Base-by-base conservation (phyloP, 2,888 invertebrate species). In the Chalcis sispes region DNA sequence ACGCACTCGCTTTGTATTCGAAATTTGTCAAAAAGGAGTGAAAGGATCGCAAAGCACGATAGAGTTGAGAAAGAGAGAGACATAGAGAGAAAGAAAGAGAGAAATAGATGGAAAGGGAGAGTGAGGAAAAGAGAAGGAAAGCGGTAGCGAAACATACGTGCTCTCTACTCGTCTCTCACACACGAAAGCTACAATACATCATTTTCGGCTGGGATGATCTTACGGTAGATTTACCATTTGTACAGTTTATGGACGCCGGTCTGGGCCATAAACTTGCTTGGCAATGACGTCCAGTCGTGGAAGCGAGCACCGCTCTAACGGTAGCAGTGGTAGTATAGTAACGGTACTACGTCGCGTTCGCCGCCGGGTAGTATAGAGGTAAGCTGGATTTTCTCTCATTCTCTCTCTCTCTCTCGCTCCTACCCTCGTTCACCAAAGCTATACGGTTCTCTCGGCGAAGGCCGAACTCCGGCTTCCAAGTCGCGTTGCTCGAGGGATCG, bases 141-240 rank as follows among this genome's bases (percentile, higher is more conserved):
- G 40, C 32, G 48, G 58, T 13, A 61, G 52, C 15, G 56, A 40
- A 69, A 8, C 70, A 71, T 67, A 72, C 73, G 52, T 70, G 58
- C 46, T 64, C 54, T 64, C 54, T 72, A 20, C 71, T 59, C 58
- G 70, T 56, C 48, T 59, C 59, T 56, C 48, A 59, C 59, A 23
- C 46, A n/a, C 62, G 64, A 69, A 73, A 73, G 77, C 73, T 70
- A 85, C 87, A 85, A 89, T 89, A 88, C 86, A 88, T 89, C 89
- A 89, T 88, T 89, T 88, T 89, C 89, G 88, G 88, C 86, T 88
- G 88, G 88, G 85, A 87, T 88, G 87, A 86, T 87, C 87, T 88
- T 86, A 87, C 89, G 88, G 84, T 89, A 88, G 88, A 89, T 89
- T 89, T 88, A 88, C 86, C 89, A 88, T 89, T 88, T 85, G 86